These are phyloP conservation scores for Etheostoma perlongum DNA, from an alignment of 2,797 vertebrate species.

Conservation along the genomic window DNA sequence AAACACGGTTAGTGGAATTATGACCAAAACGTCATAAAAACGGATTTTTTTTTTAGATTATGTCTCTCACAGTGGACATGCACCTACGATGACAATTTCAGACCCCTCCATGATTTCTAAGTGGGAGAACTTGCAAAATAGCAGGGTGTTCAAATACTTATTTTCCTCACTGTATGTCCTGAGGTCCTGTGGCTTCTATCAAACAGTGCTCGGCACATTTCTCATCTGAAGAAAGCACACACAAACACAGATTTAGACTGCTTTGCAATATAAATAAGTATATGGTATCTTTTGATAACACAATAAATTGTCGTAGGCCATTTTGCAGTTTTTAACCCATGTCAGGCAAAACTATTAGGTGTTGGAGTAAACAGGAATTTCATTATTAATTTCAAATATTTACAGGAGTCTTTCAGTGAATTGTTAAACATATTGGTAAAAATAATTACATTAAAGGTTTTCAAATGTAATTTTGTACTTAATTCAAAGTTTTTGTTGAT, in stretches of 20 bases:
- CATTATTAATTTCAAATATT: too few relatives aligned
- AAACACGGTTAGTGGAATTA: too few relatives aligned
- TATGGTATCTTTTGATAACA: not conserved
- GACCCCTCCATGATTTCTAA: too few relatives aligned
- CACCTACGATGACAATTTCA: too few relatives aligned
- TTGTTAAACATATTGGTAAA: not conserved
- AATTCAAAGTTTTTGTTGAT: not conserved
- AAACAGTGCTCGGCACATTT: constrained; percentile 6
- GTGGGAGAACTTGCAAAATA: too few relatives aligned
- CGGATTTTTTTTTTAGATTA: too few relatives aligned
- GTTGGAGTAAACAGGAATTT: not conserved
- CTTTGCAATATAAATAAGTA: constrained; percentile 16
- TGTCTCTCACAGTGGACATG: too few relatives aligned
- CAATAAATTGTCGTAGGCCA: not conserved
- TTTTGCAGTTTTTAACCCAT: not conserved
- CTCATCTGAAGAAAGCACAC: constrained; percentile 22
- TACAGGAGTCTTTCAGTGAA: not conserved
- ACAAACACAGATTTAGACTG: not conserved
- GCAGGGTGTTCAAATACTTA: too few relatives aligned
- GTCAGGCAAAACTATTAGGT: not conserved
- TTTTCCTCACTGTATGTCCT: not conserved
- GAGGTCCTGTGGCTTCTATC: constrained; percentile 19
- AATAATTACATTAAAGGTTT: too few relatives aligned
- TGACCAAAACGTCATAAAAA: too few relatives aligned
- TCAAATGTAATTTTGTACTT: not conserved